Conservation (phyloP, 1,140 invertebrate species). For the Fopius arisanus region DNA sequence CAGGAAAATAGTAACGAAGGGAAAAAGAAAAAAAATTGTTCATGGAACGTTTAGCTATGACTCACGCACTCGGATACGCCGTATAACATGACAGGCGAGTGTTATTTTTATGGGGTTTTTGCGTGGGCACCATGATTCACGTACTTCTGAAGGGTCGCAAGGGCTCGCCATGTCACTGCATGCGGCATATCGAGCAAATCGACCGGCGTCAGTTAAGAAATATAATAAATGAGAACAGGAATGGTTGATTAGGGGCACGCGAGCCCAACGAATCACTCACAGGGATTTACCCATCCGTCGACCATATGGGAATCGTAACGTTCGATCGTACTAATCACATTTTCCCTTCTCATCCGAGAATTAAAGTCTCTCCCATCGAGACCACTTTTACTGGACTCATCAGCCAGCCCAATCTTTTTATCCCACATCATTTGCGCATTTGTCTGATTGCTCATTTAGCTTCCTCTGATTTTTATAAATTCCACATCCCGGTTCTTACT, state of each 20-base stretch:
- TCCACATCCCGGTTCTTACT: too few species aligned
- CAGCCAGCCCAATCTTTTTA: neutral
- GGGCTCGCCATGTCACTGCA: slow-evolving; percentile 1
- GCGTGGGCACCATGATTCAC: slow-evolving; percentile 50
- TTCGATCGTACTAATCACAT: slow-evolving; percentile 31
- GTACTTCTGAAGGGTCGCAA: neutral
- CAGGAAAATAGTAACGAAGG: neutral
- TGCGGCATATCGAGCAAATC: neutral
- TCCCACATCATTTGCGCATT: too few species aligned
- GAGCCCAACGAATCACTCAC: neutral
- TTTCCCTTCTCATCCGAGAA: neutral
- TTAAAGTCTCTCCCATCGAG: neutral
- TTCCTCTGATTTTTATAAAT: too few species aligned
- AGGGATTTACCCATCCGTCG: slow-evolving; percentile 18
- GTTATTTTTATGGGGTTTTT: slow-evolving; percentile 52
- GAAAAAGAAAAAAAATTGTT: neutral
- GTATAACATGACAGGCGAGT: slow-evolving; percentile 42
- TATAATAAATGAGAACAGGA: neutral
- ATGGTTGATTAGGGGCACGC: slow-evolving; percentile 4
- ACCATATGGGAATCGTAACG: slow-evolving; percentile 27
- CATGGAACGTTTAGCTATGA: neutral
- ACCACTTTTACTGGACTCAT: neutral
- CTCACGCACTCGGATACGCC: neutral
- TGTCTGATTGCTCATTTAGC: too few species aligned
- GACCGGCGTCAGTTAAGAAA: neutral